phyloP scores from a whole-genome alignment of 2,113 vertebrate species.

The Nematolebias whitei region DNA sequence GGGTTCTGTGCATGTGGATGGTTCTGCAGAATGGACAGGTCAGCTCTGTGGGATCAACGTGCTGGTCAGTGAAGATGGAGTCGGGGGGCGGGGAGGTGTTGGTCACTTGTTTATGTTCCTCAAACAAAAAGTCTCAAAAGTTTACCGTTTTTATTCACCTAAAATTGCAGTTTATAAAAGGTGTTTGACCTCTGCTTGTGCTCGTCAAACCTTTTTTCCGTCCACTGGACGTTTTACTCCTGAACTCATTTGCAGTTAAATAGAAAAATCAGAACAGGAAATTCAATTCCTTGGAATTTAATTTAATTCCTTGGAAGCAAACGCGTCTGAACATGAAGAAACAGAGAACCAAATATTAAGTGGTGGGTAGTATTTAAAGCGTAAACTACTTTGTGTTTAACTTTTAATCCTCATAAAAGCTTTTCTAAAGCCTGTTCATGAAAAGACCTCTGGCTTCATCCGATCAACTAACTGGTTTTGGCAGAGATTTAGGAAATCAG shows the following conservation, averaged over 20 bases:
- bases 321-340: background rate
- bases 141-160: background rate
- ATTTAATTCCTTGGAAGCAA: background rate
- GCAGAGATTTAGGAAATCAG: background rate
- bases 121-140: conserved; percentile 9
- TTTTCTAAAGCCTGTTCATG: conserved; percentile 19
- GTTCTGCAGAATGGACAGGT: conserved; percentile 76
- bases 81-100: conserved; percentile 4
- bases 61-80: conserved; percentile 54
- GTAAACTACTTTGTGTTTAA: conserved; percentile 23
- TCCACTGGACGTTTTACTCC: conserved; percentile 4
- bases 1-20: conserved; percentile 80
- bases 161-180: conserved; percentile 3
- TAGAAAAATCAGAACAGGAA: background rate
- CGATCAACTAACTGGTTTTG: conserved; percentile 3
- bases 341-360: background rate
- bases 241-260: background rate
- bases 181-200: conserved; percentile 1
- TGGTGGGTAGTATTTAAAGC: background rate
- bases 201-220: conserved; percentile 14
- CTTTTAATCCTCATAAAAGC: conserved; percentile 22
- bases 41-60: conserved; percentile 68
- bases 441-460: conserved; percentile 24
- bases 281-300: background rate
- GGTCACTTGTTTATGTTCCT: conserved; percentile 12